These are phyloP conservation scores for Paragorgia papillata DNA, from an alignment of 92 coral and sea anemone genomes.

Conservation along the genomic window DNA sequence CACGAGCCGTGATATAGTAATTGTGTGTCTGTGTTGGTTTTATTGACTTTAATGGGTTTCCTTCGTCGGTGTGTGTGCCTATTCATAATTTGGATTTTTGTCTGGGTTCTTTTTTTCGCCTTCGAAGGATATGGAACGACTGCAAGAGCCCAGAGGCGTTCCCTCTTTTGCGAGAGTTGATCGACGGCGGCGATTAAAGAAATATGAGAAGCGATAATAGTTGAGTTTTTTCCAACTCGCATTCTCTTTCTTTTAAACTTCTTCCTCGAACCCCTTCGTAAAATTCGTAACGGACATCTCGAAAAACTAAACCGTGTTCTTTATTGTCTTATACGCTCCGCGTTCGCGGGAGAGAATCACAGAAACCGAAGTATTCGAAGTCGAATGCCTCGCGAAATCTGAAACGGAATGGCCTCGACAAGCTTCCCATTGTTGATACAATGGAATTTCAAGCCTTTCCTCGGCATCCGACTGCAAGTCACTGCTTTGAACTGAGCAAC, in stretches of 20 bases:
- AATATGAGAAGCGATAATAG: slow-evolving; percentile 12
- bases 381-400: background rate
- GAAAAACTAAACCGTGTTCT: no score
- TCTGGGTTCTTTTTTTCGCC: no score
- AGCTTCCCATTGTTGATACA: background rate
- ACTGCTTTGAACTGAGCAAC: background rate
- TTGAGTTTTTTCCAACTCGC: slow-evolving; percentile 2
- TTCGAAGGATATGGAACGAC: no score
- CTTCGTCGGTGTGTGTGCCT: background rate
- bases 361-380: background rate
- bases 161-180: background rate
- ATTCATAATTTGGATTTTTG: no score
- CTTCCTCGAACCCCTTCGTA: background rate
- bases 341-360: background rate
- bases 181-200: slow-evolving; percentile 16
- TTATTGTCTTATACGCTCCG: background rate
- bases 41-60: no score
- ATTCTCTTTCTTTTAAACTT: background rate
- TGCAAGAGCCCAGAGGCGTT: slow-evolving; percentile 26
- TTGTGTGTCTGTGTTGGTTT: background rate
- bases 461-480: background rate
- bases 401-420: background rate
- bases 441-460: background rate
- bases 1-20: no score
- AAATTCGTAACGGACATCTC: no score